These are phyloP conservation scores for Lucinisca nassula DNA, from an alignment of 2,888 invertebrate genomes.

Conservation along the genomic window DNA sequence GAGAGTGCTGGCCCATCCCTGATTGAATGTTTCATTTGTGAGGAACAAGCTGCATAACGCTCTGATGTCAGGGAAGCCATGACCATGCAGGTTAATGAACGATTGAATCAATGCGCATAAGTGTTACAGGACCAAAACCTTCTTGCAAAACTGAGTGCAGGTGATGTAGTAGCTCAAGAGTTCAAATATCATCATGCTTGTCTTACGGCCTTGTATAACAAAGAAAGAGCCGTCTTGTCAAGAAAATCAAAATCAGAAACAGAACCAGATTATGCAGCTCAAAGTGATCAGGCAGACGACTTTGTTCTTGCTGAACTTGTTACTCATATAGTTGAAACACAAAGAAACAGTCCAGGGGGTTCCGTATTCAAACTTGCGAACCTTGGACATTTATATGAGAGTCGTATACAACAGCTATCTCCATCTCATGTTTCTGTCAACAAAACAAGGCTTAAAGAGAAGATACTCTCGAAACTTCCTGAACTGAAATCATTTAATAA, in stretches of 20 bases:
- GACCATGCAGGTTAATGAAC: background rate
- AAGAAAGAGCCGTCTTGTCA: background rate
- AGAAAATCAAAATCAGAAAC: too few species aligned
- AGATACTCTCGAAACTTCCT: background rate
- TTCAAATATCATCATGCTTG: conserved; percentile 7
- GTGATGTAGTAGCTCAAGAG: conserved; percentile 10
- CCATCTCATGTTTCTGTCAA: background rate
- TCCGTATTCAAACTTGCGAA: background rate
- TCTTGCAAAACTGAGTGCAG: conserved; percentile 26
- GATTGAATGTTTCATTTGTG: background rate
- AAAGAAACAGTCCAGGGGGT: background rate
- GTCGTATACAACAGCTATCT: background rate
- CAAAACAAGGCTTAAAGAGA: background rate
- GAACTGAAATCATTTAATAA: background rate
- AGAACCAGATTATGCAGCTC: too few species aligned
- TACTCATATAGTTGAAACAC: background rate
- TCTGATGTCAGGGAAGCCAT: background rate
- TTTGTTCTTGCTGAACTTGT: background rate
- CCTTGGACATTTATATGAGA: background rate
- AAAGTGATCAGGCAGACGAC: background rate
- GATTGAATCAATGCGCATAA: conserved; percentile 6
- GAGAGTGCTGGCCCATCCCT: background rate
- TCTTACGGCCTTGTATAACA: conserved; percentile 10
- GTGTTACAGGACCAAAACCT: background rate
- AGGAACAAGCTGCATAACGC: background rate